Evolutionary conservation across 2,113 vertebrate genomes (phyloP).

Genomic region (Buteo buteo): DNA sequence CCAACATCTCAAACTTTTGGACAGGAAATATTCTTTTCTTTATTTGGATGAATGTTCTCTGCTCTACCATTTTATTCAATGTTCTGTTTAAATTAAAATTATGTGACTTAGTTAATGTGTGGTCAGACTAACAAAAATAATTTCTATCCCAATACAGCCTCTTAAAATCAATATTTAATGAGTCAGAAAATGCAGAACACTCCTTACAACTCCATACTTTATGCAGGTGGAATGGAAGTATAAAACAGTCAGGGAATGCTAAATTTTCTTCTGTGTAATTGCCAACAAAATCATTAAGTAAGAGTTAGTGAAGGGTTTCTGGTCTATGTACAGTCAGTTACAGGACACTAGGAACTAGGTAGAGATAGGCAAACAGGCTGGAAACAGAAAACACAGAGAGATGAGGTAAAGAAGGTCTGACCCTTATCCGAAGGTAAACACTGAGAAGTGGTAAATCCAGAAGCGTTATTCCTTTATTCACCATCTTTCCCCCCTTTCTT

Average conservation of each 20-base stretch:
- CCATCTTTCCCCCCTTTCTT: not conserved
- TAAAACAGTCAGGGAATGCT: not conserved
- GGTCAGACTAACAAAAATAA: not conserved
- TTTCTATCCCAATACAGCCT: not conserved
- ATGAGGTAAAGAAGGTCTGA: not conserved
- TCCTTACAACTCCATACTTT: not conserved
- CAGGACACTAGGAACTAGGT: not conserved
- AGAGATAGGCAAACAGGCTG: not conserved
- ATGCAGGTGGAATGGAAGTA: not conserved
- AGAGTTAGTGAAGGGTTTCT: not conserved
- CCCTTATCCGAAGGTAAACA: not conserved
- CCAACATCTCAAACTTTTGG: not conserved
- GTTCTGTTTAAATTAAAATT: not conserved
- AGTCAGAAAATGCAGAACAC: not conserved
- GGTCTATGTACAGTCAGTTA: not conserved
- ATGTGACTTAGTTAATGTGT: not conserved
- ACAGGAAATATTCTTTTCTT: not conserved
- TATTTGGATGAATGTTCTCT: not conserved
- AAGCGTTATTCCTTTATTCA: not conserved
- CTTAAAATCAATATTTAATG: not conserved
- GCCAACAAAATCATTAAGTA: not conserved
- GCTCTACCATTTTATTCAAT: not conserved
- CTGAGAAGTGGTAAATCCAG: not conserved
- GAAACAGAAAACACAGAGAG: not conserved
- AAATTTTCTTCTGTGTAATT: not conserved